Evolutionary conservation across 1,140 invertebrate genomes (phyloP).

Genomic region (Eupristina koningsbergeri): DNA sequence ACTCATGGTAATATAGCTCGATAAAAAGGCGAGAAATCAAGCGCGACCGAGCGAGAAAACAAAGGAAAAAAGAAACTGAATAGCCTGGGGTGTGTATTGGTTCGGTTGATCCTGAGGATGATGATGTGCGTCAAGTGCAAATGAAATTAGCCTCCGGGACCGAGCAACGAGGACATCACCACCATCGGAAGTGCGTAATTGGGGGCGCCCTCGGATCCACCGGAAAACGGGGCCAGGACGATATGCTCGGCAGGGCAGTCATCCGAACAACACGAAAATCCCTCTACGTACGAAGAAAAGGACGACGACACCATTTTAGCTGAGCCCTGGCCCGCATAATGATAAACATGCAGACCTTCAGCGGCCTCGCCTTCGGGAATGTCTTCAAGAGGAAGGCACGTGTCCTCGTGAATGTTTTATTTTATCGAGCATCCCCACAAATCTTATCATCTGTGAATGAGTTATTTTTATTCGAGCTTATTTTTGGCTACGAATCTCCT

Average conservation of each 20-base stretch:
- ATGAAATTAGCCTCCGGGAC: background rate
- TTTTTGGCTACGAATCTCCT: no score
- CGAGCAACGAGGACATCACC: background rate
- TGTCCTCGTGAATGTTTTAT: conserved; percentile 49
- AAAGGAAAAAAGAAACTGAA: no score
- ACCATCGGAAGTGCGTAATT: background rate
- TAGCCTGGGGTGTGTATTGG: no score
- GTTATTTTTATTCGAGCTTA: no score
- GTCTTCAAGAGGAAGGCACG: conserved; percentile 68
- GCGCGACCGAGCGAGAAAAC: background rate
- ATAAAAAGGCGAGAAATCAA: background rate
- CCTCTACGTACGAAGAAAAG: conserved; percentile 24
- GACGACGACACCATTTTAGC: background rate
- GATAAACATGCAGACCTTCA: conserved; percentile 64
- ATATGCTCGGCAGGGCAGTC: conserved; percentile 22
- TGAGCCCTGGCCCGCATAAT: conserved; percentile 1
- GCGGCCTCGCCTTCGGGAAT: conserved; percentile 63
- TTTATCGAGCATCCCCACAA: background rate
- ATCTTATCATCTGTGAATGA: no score
- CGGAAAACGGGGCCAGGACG: conserved; percentile 19
- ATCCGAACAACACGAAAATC: conserved; percentile 2
- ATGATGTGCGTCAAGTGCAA: background rate
- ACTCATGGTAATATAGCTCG: background rate
- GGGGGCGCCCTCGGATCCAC: background rate
- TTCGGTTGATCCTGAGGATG: no score